Evolutionary conservation across 2,113 vertebrate species (phyloP).

Genomic region (Aptenodytes forsteri): DNA sequence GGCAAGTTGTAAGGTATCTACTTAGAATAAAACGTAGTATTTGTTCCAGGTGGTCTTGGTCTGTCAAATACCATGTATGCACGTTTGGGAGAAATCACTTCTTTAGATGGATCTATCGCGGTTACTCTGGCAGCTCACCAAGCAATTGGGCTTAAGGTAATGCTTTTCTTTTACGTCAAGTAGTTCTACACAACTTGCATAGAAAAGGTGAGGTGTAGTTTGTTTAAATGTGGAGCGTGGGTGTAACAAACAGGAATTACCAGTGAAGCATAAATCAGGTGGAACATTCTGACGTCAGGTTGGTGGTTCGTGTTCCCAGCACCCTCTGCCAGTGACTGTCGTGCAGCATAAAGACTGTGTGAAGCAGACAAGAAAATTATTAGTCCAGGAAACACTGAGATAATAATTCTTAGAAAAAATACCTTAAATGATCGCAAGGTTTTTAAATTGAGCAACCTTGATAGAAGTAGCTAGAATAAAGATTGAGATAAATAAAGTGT

Average conservation of each 20-base stretch:
- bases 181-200: neutral
- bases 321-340: neutral
- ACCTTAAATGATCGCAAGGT: neutral
- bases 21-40: rapidly evolving
- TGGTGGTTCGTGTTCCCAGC: neutral
- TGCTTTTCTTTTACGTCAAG: neutral
- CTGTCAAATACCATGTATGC: slow-evolving; percentile 95
- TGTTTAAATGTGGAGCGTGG: neutral
- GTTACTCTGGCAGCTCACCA: slow-evolving; percentile 95
- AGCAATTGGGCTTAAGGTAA: slow-evolving; percentile 95
- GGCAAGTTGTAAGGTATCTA: neutral
- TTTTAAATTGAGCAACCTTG: neutral
- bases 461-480: neutral
- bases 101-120: slow-evolving; percentile 84
- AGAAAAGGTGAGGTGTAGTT: neutral
- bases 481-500: neutral
- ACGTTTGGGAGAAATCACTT: slow-evolving; percentile 85
- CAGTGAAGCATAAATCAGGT: neutral
- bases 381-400: neutral
- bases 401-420: neutral
- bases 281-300: neutral
- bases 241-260: neutral
- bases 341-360: neutral
- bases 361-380: neutral
- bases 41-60: slow-evolving; percentile 87